These are phyloP conservation scores for Cyprinodon brontotheroides DNA, from an alignment of 2,113 vertebrate species.

Conservation along the genomic window DNA sequence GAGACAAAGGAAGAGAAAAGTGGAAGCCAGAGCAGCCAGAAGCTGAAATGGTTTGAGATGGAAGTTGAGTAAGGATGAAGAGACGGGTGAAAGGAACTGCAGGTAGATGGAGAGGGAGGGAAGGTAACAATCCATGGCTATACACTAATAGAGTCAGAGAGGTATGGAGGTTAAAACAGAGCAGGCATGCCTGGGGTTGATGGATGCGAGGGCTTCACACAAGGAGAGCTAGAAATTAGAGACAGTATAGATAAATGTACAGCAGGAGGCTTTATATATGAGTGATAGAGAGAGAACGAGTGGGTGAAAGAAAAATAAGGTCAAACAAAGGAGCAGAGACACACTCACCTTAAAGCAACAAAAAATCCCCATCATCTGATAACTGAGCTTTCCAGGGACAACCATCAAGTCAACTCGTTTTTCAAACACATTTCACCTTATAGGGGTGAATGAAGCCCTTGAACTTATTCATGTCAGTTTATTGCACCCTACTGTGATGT, in stretches of 20 bases:
- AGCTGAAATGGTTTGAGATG: conserved; percentile 41
- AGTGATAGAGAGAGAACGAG: background rate
- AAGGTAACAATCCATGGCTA: conserved; percentile 19
- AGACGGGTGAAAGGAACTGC: conserved; percentile 7
- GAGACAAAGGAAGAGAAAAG: conserved; percentile 54
- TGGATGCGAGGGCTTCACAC: conserved; percentile 7
- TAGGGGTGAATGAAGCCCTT: no score
- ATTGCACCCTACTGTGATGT: no score
- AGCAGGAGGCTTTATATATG: conserved; percentile 8
- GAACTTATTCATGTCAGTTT: no score
- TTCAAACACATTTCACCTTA: no score
- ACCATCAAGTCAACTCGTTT: background rate
- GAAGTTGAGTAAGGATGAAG: conserved; percentile 52
- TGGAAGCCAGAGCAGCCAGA: conserved; percentile 55
- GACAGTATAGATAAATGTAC: background rate
- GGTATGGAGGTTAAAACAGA: background rate
- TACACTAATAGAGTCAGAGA: conserved; percentile 6
- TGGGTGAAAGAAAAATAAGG: no score
- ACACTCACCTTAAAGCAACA: background rate
- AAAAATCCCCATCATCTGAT: background rate
- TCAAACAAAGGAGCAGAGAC: background rate
- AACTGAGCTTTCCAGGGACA: background rate
- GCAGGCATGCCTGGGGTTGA: background rate
- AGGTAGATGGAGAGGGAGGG: conserved; percentile 27
- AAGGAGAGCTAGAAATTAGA: conserved; percentile 12